Evolutionary conservation across 2,888 invertebrate genomes (phyloP).

Genomic region (Uropetala carovei): DNA sequence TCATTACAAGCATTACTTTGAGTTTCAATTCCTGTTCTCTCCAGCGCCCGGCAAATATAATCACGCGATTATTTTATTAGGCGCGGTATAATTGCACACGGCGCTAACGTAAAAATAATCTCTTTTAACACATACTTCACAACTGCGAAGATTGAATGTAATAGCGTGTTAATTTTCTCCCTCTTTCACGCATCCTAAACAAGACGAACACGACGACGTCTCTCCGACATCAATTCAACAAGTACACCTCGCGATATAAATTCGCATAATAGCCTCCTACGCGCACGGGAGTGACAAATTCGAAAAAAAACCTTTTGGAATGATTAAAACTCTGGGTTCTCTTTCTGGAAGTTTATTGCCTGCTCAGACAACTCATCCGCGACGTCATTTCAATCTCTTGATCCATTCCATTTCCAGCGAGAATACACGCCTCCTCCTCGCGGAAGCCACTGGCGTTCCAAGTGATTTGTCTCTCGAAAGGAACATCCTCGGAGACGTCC

Average conservation of each 20-base stretch:
- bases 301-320: neutral
- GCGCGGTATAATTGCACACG: no score
- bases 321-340: slow-evolving; percentile 45
- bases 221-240: neutral
- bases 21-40: no score
- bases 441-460: slow-evolving; percentile 30
- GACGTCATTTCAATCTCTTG: neutral
- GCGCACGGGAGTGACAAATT: neutral
- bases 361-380: slow-evolving; percentile 34
- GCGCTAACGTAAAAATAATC: no score
- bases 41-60: no score
- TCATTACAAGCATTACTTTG: no score
- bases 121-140: no score
- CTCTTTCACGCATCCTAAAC: neutral
- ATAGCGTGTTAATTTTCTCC: neutral
- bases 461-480: slow-evolving; percentile 56
- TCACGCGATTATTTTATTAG: no score
- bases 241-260: neutral
- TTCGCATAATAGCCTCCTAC: neutral
- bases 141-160: no score
- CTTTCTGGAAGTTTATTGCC: slow-evolving; percentile 13
- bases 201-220: slow-evolving; percentile 11
- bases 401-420: neutral
- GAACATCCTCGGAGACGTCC: slow-evolving; percentile 60
- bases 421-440: neutral